These are phyloP conservation scores for Tholera decimalis DNA, from an alignment of 2,888 invertebrate genomes.

Conservation along the genomic window DNA sequence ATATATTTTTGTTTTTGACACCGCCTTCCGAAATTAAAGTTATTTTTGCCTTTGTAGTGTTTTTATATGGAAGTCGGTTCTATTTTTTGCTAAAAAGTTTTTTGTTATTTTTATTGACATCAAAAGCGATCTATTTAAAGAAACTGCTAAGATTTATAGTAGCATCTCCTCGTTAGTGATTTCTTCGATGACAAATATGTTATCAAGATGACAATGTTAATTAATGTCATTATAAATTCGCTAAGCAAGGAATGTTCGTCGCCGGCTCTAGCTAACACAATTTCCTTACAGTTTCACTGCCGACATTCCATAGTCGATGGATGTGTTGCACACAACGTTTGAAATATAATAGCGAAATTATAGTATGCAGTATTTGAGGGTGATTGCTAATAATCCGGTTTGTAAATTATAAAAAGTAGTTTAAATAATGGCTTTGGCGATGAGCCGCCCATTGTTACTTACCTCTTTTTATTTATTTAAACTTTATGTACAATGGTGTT, in stretches of 20 bases:
- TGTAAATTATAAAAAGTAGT: background rate
- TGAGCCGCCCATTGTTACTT: no score
- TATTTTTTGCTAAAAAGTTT: no score
- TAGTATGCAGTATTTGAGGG: background rate
- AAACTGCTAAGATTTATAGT: background rate
- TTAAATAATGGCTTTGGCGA: no score
- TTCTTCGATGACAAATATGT: constrained; percentile 27
- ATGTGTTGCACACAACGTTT: constrained; percentile 25
- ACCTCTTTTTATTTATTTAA: no score
- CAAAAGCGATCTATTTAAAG: background rate
- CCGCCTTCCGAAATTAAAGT: no score
- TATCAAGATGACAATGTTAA: constrained; percentile 40
- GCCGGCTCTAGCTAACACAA: constrained; percentile 28
- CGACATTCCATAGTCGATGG: constrained; percentile 26
- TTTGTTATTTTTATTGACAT: constrained; percentile 5
- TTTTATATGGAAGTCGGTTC: no score
- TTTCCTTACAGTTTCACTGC: constrained; percentile 48
- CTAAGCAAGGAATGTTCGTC: constrained; percentile 39
- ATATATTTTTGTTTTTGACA: no score
- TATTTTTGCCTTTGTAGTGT: no score
- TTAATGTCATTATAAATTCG: constrained; percentile 54
- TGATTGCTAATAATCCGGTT: background rate
- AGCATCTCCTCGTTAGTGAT: constrained; percentile 8
- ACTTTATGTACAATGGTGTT: no score
- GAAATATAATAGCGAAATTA: constrained; percentile 19